A percentile compares a stretch with the other conserved stretches of the same genome.
Evolutionary conservation across 2,113 vertebrate species (phyloP).

Genomic region (Pampusana beccarii): DNA sequence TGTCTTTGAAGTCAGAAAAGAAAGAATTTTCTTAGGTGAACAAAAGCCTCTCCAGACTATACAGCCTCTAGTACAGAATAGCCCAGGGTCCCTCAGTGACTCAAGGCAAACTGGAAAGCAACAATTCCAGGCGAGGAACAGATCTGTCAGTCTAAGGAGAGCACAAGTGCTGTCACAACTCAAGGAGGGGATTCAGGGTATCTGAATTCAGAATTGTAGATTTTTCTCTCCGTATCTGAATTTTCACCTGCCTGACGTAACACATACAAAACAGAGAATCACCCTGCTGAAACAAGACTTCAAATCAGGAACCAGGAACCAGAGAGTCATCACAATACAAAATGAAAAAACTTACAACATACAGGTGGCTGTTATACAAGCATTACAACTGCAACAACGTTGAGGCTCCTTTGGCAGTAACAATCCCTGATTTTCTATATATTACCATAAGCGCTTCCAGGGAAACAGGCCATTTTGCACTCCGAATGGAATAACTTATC

Average conservation of each 20-base stretch:
- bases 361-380: not conserved
- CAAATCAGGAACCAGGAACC: not conserved
- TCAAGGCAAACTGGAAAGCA: not conserved
- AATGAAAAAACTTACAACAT: not conserved
- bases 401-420: not conserved
- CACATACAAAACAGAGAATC: not conserved
- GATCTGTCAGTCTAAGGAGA: accelerated
- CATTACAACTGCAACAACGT: not conserved
- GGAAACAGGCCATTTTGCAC: not conserved
- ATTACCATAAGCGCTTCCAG: not conserved
- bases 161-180: not conserved
- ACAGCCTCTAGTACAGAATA: not conserved
- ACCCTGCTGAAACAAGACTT: not conserved
- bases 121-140: not conserved
- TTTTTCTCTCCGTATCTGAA: not conserved
- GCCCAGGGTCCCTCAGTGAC: not conserved
- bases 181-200: not conserved
- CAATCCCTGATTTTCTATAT: not conserved
- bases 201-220: not conserved
- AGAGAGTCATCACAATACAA: not conserved
- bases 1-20: not conserved
- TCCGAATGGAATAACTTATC: not conserved
- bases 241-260: not conserved
- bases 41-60: not conserved
- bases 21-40: not conserved